A percentile compares a stretch with the other conserved stretches of the same genome.
Conservation (phyloP, 2,113 vertebrate species). For the Hippoglossus stenolepis region DNA sequence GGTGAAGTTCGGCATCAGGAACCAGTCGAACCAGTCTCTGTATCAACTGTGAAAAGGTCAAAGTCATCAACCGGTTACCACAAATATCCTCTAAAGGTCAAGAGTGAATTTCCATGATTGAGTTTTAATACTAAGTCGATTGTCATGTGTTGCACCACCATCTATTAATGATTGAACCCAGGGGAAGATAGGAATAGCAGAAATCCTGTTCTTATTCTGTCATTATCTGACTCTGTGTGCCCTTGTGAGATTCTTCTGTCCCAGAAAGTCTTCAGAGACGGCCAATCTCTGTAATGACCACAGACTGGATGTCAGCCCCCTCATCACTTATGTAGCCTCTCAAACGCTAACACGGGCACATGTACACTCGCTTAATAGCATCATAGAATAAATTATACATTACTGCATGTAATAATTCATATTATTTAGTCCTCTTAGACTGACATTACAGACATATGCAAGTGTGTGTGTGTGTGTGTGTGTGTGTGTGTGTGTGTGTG, state of each 20-base stretch:
- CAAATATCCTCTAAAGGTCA: background rate
- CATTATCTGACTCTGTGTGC: background rate
- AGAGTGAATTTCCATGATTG: background rate
- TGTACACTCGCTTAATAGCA: constrained; percentile 1
- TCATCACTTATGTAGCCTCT: constrained; percentile 6
- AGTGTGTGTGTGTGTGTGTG: background rate
- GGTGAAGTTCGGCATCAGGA: background rate
- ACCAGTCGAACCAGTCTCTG: background rate
- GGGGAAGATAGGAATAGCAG: background rate
- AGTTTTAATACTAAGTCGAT: background rate
- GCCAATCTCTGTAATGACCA: constrained; percentile 24
- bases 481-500: too few species aligned
- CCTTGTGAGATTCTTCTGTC: constrained; percentile 9
- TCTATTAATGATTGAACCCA: background rate
- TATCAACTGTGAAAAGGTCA: background rate
- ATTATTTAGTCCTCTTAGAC: background rate
- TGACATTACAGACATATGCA: background rate
- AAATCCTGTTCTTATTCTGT: background rate
- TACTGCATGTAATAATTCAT: constrained; percentile 1
- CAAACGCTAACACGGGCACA: background rate
- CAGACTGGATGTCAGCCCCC: constrained; percentile 39
- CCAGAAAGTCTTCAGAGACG: constrained; percentile 19
- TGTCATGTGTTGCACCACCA: background rate
- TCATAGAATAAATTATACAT: constrained; percentile 20
- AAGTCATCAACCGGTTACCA: background rate